Base-by-base conservation (phyloP, 2,797 vertebrate species). In the Avahi laniger region DNA sequence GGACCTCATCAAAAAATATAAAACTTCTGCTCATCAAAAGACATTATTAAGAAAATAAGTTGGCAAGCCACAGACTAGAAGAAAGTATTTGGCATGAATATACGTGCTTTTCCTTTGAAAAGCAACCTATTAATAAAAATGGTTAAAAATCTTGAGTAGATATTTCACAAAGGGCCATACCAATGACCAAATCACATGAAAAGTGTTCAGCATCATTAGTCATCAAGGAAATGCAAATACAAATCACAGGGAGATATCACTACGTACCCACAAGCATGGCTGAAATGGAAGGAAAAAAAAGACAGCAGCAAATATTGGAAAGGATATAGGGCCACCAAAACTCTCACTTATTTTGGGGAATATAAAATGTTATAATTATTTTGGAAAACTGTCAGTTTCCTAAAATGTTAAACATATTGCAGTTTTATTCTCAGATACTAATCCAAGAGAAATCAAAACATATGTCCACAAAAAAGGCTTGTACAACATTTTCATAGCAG, bases 371-470 rank as follows among this genome's bases (percentile, higher is more conserved):
- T 67, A 1, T 79, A 54, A 76, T 28, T 87, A 61, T 76, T 95
- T 87, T 54, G 69, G 52, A 93, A 90, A 96, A 87, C 59, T 76
- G 15, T 88, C 54, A 38, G 2, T 91, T 97, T 97, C 59, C n/a
- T 94, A 85, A 85, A 94, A 52, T 80, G 46, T 59, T 97, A 81
- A 76, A 69, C 33, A 73, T 63, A 76, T 38, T 87, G 28, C 43
- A 88, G 2, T 72, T 95, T 95, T 95, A 91, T 92, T 93, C 54
- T 95, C 79, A 78, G 61, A 46, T 90, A 63, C 57, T 95, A 88
- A 43, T 86, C 76, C 52, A 96, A 84, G 72, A 96, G 69, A 92
- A 94, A 93, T 90, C 54, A 88, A 88, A 84, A 69, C 10, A 54
- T 24, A 65, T 82, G 54, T 86, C 20, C 61, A 85, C 26, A 78